Base-by-base conservation (phyloP, 2,113 vertebrate genomes). In the Oreotrochilus melanogaster region DNA sequence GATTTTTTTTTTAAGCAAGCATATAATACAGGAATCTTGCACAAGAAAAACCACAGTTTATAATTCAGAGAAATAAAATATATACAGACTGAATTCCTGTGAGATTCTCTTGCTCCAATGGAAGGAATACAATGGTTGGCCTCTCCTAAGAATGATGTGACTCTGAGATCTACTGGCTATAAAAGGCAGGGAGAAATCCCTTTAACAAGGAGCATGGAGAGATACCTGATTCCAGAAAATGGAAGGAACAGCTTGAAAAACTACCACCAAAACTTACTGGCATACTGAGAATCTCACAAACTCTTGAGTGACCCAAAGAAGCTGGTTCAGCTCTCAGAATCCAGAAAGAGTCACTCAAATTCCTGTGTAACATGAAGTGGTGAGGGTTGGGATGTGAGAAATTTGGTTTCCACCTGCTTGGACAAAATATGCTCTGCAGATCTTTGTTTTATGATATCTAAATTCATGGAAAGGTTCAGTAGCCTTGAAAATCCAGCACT, bases 321-420 rank as follows among this genome's bases (percentile, higher is more conserved):
- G 16, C 5, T 57, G 39, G 69, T n/a, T 61, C 53, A 50, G 9
- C 11, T 47, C 78, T 30, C 18, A 43, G 24, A 16, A 37, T 19
- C 47, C 45, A 70, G 54, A 24, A 88, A 60, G 17, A n/a, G 39
- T 35, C 18, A 51, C 15, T 47, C 45, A 70, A 89, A 79, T 50
- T 64, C 65, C 43, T 4, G 0, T 16, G 39, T 30, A 78, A 25
- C 39, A 9, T 2, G 9, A 12, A 31, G 35, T 9, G 14, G 16
- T n/a, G 10, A 65, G 60, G 25, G 28, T 11, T 0, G 0, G 33
- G 53, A 64, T 86, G 33, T 42, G 12, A 80, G 42, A 93, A 90
- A 60, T 21, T 54, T 58, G n/a, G 31, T 23, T 86, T 66, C 12
- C 3, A 3, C 28, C 33, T 67, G 14, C 25, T 35, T 61, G 31